Evolutionary conservation across 2,888 invertebrate genomes (phyloP).

Genomic region (Diploptera punctata): DNA sequence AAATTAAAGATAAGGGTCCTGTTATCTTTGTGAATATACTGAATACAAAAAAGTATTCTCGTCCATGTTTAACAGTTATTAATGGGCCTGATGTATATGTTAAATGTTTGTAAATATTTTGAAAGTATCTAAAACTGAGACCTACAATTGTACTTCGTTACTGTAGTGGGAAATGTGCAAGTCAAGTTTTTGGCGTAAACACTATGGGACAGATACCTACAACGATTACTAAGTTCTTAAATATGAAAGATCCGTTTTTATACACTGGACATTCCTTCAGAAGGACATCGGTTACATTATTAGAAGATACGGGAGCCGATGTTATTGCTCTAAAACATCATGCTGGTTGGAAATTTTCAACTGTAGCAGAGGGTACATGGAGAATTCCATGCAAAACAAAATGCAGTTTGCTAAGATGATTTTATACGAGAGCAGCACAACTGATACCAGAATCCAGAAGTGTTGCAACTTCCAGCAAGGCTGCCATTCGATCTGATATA

Average conservation of each 20-base stretch:
- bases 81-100: background rate
- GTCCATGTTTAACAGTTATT: background rate
- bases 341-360: background rate
- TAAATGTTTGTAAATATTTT: background rate
- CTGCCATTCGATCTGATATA: background rate
- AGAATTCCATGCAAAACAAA: too few species aligned
- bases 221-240: background rate
- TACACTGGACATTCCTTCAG: background rate
- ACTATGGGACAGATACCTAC: background rate
- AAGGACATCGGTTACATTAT: background rate
- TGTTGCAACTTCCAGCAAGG: background rate
- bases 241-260: background rate
- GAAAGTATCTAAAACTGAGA: background rate
- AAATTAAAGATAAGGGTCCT: background rate
- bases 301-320: background rate
- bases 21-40: background rate
- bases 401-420: too few species aligned
- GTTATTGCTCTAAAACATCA: background rate
- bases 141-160: background rate
- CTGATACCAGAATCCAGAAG: background rate
- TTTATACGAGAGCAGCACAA: background rate
- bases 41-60: background rate
- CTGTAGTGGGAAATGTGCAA: background rate
- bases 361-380: background rate
- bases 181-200: background rate